Conservation (phyloP, 2,888 invertebrate genomes). For the Oscheius sp. region DNA sequence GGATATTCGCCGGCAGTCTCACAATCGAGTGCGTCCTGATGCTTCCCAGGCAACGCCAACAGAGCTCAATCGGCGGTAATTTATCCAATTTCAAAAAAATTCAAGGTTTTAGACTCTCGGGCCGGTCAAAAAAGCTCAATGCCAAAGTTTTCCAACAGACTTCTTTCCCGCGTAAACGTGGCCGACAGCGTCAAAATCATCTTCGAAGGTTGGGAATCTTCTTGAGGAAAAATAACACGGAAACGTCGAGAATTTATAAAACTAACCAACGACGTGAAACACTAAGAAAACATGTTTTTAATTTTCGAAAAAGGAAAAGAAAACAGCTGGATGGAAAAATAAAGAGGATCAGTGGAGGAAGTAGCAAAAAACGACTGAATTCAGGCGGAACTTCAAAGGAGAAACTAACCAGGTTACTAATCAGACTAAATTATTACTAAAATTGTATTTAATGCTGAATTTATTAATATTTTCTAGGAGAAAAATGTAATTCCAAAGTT, state of each 20-base stretch:
- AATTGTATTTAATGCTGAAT: too few relatives aligned
- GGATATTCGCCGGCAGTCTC: background rate
- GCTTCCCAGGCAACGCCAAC: background rate
- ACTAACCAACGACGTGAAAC: too few relatives aligned
- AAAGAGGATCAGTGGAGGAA: too few relatives aligned
- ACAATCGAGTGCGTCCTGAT: background rate
- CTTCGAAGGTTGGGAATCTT: slow-evolving; percentile 21
- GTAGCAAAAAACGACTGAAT: too few relatives aligned
- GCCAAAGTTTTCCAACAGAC: background rate
- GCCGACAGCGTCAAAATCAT: slow-evolving; percentile 1
- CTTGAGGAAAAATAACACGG: background rate
- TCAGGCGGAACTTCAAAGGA: too few relatives aligned
- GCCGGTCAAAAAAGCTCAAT: slow-evolving; percentile 15
- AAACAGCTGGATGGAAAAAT: too few relatives aligned
- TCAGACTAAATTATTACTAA: too few relatives aligned
- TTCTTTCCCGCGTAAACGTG: slow-evolving; percentile 15
- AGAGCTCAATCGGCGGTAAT: slow-evolving; percentile 8
- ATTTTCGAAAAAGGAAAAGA: background rate
- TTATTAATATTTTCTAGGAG: too few relatives aligned
- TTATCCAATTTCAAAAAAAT: background rate
- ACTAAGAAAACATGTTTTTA: background rate
- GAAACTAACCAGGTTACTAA: too few relatives aligned
- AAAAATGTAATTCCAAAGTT: too few relatives aligned
- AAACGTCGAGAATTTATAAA: too few relatives aligned
- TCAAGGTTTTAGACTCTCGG: background rate